Evolutionary conservation across 1,140 invertebrate genomes (phyloP).

Genomic region (Bombus soroeensis): DNA sequence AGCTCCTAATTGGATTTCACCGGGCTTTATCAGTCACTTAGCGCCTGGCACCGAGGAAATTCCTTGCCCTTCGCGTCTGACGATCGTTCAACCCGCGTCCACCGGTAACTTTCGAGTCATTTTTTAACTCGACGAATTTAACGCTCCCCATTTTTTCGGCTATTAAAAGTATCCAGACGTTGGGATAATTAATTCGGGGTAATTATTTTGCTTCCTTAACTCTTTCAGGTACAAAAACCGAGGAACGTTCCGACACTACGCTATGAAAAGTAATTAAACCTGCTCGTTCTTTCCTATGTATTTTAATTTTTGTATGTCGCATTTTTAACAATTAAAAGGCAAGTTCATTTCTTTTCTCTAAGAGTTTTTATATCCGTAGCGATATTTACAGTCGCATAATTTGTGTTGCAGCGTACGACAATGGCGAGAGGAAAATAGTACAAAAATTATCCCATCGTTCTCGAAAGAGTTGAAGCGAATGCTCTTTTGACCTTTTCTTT

Average conservation of each 20-base stretch:
- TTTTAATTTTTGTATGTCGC: background rate
- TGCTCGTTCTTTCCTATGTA: background rate
- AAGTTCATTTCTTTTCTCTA: rapidly evolving
- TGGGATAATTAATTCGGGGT: constrained; percentile 58
- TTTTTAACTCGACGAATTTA: constrained; percentile 43
- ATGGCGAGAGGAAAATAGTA: background rate
- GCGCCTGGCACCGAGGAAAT: constrained; percentile 38
- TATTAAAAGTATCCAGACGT: constrained; percentile 71
- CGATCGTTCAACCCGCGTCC: constrained; percentile 26
- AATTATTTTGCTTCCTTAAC: constrained; percentile 37
- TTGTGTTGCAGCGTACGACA: background rate
- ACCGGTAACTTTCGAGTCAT: constrained; percentile 48
- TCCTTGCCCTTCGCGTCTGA: constrained; percentile 23
- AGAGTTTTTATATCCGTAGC: background rate
- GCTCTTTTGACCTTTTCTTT: background rate
- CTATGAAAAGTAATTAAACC: background rate
- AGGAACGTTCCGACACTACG: background rate
- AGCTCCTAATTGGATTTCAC: constrained; percentile 72
- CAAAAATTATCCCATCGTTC: background rate
- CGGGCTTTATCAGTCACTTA: constrained; percentile 71
- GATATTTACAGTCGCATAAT: background rate
- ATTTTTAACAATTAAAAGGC: background rate
- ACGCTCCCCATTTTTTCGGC: constrained; percentile 47
- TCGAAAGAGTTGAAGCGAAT: background rate
- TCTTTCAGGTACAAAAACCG: background rate